A percentile compares a stretch with the other conserved stretches of the same genome.
Evolutionary conservation across 2,797 vertebrate species (phyloP).

Genomic region (Spheniscus humboldti): DNA sequence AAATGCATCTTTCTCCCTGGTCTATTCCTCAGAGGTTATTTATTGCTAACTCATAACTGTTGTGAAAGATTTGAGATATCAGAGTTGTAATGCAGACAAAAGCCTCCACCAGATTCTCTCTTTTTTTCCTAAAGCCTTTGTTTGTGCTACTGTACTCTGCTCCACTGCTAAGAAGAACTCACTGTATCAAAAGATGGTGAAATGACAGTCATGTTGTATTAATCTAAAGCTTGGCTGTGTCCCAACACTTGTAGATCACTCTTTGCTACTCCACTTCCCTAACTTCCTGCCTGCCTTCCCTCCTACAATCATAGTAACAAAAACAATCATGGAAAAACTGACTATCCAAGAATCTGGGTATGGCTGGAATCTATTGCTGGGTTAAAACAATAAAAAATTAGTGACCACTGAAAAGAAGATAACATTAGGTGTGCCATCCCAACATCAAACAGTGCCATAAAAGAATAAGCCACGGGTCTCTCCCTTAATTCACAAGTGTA

Average conservation of each 20-base stretch:
- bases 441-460: neutral
- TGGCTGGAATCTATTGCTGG: neutral
- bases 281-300: neutral
- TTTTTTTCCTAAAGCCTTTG: neutral
- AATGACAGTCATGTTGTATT: neutral
- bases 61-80: neutral
- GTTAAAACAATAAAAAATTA: neutral
- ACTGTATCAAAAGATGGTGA: neutral
- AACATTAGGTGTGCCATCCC: neutral
- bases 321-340: neutral
- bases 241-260: neutral
- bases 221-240: neutral
- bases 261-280: neutral
- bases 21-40: neutral
- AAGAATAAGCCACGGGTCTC: neutral
- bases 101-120: neutral
- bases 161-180: neutral
- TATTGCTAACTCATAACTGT: neutral
- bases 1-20: neutral
- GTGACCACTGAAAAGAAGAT: neutral
- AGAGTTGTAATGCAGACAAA: neutral
- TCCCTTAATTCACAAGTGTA: neutral
- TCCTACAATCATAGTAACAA: neutral
- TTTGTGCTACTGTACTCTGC: neutral
- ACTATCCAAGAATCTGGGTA: neutral